Base-by-base conservation (phyloP, 2,888 invertebrate genomes). In the Rhamnusium bicolor region DNA sequence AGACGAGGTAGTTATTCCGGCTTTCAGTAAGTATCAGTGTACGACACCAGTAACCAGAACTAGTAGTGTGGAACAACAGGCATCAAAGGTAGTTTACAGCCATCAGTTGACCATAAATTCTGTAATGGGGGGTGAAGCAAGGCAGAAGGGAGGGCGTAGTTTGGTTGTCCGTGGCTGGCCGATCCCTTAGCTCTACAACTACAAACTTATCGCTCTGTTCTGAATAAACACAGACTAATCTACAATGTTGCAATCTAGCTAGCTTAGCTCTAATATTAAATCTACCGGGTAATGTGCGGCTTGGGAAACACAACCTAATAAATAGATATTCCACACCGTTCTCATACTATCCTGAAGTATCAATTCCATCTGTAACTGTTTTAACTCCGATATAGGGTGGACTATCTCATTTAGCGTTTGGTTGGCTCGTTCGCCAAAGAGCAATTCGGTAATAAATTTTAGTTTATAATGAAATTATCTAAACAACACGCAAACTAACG, bases 211-310 rank as follows among this genome's bases (percentile, higher is more conserved):
- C 85, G 83, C 82, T 80, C 78, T 75, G 77, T 81, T 83, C 82
- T 81, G 83, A 85, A 85, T 85, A 86, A 85, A 86, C 86, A 85
- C 84, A 83, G 83, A 81, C 84, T 86, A 86, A 86, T 86, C 85
- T 85, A 85, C 85, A 85, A 84, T 84, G 85, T 85, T 84, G 85
- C 83, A 83, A 85, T 85, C 81, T 83, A 82, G 79, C 74, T 74
- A 73, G 79, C 79, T 82, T 80, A 79, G 79, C 81, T 81, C 80
- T 79, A 82, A 82, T 83, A 83, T 84, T 83, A 84, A 84, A 83
- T 82, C 83, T 83, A 82, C 80, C 78, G 81, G 80, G 79, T 82
- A 82, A 82, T 82, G 81, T 81, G 81, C 76, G 76, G 76, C 75
- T 71, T 69, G 79, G 78, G 76, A 77, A 77, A 78, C 76, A 78